phyloP scores from a whole-genome alignment of 2,797 vertebrate genomes.

The Onychomys torridus region DNA sequence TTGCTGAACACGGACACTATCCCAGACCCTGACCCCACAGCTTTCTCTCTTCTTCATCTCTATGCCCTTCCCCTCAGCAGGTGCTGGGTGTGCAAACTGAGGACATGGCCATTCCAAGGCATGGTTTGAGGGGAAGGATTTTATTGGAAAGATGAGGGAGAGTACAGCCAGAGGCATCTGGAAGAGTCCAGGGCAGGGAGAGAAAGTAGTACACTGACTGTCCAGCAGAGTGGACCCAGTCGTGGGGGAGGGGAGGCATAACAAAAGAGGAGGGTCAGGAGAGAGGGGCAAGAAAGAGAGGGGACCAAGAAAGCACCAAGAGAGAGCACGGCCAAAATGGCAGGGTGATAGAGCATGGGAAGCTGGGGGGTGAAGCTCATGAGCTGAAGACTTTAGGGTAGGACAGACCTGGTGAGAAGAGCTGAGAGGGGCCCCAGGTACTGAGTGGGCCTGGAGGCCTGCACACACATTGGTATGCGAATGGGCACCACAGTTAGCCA shows the following conservation, averaged over 20 bases:
- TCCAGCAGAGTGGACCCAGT: fast-evolving
- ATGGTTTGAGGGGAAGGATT: not conserved
- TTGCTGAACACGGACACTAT: not conserved
- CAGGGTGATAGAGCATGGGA: not conserved
- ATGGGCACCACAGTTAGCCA: not conserved
- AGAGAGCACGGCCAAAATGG: too few relatives aligned
- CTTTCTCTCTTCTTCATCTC: not conserved
- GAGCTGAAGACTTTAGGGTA: too few relatives aligned
- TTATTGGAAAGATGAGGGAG: not conserved
- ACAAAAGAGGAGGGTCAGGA: not conserved
- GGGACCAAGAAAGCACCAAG: not conserved
- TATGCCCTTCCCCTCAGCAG: not conserved
- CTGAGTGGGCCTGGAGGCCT: not conserved
- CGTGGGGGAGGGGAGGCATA: too few relatives aligned
- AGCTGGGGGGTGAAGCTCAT: not conserved
- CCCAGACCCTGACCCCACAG: not conserved
- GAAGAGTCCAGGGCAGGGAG: not conserved
- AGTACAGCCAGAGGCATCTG: not conserved
- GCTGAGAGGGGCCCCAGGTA: not conserved
- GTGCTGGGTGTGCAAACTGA: not conserved
- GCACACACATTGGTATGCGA: not conserved
- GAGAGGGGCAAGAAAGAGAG: not conserved
- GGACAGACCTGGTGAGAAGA: not conserved
- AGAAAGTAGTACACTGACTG: not conserved
- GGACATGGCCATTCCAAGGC: not conserved